phyloP scores from a whole-genome alignment of 2,888 invertebrate genomes.

The Rhabditophanes sp. region DNA sequence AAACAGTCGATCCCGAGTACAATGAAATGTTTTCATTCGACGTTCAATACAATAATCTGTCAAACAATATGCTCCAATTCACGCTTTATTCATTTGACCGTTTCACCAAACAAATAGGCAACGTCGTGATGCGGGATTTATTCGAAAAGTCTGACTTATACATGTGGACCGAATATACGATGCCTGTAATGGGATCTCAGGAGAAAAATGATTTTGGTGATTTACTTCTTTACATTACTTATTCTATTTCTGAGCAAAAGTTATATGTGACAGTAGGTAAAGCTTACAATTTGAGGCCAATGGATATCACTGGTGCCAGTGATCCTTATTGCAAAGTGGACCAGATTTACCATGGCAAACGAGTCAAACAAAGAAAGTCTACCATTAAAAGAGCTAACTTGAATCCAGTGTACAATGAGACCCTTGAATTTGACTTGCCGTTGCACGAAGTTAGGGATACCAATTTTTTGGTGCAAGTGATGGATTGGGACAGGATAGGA shows the following conservation, averaged over 20 bases:
- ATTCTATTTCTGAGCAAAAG: constrained; percentile 73
- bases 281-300: constrained; percentile 72
- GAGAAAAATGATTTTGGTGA: constrained; percentile 75
- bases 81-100: constrained; percentile 75
- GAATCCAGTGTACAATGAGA: constrained; percentile 79
- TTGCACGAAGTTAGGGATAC: constrained; percentile 66
- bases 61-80: constrained; percentile 61
- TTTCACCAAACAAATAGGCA: constrained; percentile 71
- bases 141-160: constrained; percentile 62
- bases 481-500: constrained; percentile 77
- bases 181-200: constrained; percentile 68
- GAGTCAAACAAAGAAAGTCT: constrained; percentile 82
- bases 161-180: constrained; percentile 66
- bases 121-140: constrained; percentile 64
- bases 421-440: constrained; percentile 75
- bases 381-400: constrained; percentile 71
- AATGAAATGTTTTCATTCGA: constrained; percentile 61
- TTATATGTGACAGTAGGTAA: constrained; percentile 77
- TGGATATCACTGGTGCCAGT: constrained; percentile 81
- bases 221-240: constrained; percentile 74
- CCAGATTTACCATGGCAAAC: constrained; percentile 67
- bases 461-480: constrained; percentile 65
- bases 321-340: constrained; percentile 88
- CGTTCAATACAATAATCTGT: constrained; percentile 61
- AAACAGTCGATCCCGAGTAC: constrained; percentile 29